Base-by-base conservation (phyloP, 2,113 vertebrate species). In the Daphoenositta chrysoptera region DNA sequence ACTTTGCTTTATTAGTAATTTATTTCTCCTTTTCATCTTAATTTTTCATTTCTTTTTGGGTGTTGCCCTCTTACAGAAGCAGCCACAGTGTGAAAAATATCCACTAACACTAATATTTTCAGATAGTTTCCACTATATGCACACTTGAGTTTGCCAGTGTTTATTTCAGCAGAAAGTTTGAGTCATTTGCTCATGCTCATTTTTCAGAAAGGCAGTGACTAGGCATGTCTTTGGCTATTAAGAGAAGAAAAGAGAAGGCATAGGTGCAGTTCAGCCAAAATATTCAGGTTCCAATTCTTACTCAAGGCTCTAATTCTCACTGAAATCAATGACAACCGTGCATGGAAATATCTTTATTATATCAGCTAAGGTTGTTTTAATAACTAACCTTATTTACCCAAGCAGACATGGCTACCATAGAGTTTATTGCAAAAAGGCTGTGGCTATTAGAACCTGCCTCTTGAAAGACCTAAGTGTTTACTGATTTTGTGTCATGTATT, bases 1-100 rank as follows among this genome's bases (percentile, higher is more conserved):
- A 91, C 39, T 96, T 92, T 87, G 39, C 94, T 96, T 86, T 93
- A 96, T 94, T 91, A 94, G 96, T 95, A 96, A 95, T 89, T 93
- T 96, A 96, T 73, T 95, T 96, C 71, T 96, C 64, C 64, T 97
- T 97, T 95, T 95, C 64, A 86, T 90, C 94, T 95, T 92, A 94
- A 95, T 95, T 97, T 83, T 83, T 96, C 57, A 93, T 91, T 91
- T 90, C 66, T 92, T 90, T 37, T 66, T 50, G n/a, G 16, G 9
- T 23, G 89, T 87, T 94, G 10, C 73, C 68, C 40, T 95, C 63
- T 85, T 75, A 83, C 31, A 93, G 48, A 90, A 92, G 71, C 73
- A 95, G 23, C 5, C 30, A 65, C 60, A 81, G 39, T 27, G 89
- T 92, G 66, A 95, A 94, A 95, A 95, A 83, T 95, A 83, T 22